Evolutionary conservation across 2,113 vertebrate genomes (phyloP).

Genomic region (Parotia lawesii): DNA sequence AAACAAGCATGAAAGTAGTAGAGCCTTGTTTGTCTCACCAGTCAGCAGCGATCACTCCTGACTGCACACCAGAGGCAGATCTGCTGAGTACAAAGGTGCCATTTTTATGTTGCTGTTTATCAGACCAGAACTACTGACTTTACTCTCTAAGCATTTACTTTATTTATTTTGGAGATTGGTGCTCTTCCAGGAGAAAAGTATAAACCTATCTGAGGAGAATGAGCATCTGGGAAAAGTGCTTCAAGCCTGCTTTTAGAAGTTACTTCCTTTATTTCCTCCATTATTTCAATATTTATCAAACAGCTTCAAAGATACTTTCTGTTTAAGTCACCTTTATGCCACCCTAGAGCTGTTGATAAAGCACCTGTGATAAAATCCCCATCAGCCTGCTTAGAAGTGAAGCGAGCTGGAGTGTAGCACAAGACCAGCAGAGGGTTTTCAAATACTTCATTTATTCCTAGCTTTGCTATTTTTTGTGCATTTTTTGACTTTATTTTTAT

Average conservation of each 20-base stretch:
- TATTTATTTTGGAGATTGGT: neutral
- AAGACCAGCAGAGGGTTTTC: neutral
- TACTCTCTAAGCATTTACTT: neutral
- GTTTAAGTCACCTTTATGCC: neutral
- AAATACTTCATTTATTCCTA: neutral
- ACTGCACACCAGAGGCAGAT: neutral
- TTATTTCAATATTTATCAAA: neutral
- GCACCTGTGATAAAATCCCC: neutral
- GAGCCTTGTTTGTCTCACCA: neutral
- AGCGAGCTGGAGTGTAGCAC: neutral
- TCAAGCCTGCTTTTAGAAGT: neutral
- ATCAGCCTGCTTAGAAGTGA: neutral
- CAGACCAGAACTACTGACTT: neutral
- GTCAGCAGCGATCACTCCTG: slow-evolving; percentile 13
- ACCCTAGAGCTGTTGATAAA: neutral
- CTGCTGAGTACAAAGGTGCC: neutral
- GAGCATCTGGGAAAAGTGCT: neutral
- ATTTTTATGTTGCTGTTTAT: neutral
- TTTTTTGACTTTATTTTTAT: neutral
- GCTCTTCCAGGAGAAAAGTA: neutral
- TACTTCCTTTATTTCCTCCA: neutral
- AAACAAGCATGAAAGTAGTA: neutral
- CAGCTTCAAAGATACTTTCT: neutral
- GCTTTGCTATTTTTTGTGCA: neutral
- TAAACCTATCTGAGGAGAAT: neutral